phyloP scores from a whole-genome alignment of 2,888 invertebrate species.

The Apeira syringaria region DNA sequence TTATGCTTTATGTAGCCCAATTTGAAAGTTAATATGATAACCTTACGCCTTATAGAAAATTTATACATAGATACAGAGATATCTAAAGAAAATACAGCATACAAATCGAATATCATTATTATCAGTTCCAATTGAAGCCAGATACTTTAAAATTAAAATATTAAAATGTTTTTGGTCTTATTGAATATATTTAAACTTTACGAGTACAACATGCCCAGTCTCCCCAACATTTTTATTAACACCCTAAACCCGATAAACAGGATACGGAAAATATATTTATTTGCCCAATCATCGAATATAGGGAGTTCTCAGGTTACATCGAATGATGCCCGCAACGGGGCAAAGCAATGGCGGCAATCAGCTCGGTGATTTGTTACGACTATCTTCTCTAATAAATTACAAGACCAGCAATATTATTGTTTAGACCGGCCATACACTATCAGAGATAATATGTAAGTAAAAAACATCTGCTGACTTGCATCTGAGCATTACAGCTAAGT shows the following conservation, averaged over 20 bases:
- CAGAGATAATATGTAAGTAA: background rate
- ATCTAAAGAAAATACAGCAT: no score
- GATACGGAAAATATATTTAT: conserved; percentile 83
- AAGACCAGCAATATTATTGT: conserved; percentile 45
- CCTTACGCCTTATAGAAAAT: no score
- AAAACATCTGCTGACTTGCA: no score
- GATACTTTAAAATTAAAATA: no score
- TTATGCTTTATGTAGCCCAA: no score
- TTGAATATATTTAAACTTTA: no score
- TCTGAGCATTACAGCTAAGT: no score
- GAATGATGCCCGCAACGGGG: conserved; percentile 55
- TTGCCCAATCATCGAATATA: conserved; percentile 82
- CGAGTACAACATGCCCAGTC: conserved; percentile 33
- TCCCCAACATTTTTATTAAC: conserved; percentile 83
- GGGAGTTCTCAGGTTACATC: conserved; percentile 81
- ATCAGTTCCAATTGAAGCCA: no score
- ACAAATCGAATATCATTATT: no score
- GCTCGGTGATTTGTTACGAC: conserved; percentile 78
- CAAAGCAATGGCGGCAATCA: conserved; percentile 51
- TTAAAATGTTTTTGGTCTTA: no score
- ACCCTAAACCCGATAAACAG: conserved; percentile 80
- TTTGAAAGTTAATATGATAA: no score
- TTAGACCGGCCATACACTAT: background rate
- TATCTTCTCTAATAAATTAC: conserved; percentile 80
- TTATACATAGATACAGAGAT: no score